A percentile compares a stretch with the other conserved stretches of the same genome.
Conservation (phyloP, 2,113 vertebrate species). For the Thomomys bottae region DNA sequence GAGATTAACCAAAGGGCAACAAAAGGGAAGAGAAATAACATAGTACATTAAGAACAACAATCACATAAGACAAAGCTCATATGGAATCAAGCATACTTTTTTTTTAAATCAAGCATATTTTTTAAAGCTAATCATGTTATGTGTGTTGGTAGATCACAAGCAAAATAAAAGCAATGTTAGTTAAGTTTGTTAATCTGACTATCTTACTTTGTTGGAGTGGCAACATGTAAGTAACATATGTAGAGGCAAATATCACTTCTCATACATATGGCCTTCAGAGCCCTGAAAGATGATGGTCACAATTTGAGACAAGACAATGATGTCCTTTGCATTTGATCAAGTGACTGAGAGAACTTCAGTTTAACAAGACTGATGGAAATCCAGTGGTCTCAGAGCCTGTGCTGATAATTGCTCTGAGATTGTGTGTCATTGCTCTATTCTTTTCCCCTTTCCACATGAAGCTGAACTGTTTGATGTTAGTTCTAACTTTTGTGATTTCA, state of each 20-base stretch:
- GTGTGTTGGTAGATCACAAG: too few relatives aligned
- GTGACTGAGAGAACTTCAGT: not conserved
- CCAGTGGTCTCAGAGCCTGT: not conserved
- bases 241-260: not conserved
- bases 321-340: not conserved
- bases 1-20: too few relatives aligned
- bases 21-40: too few relatives aligned
- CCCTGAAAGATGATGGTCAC: not conserved
- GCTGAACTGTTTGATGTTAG: not conserved
- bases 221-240: constrained; percentile 12
- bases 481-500: not conserved
- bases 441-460: not conserved
- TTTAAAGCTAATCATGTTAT: too few relatives aligned
- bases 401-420: not conserved
- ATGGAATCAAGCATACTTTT: too few relatives aligned
- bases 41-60: too few relatives aligned
- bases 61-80: too few relatives aligned
- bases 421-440: not conserved
- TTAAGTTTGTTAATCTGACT: not conserved
- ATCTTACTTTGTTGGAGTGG: constrained; percentile 23
- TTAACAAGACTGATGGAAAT: too few relatives aligned
- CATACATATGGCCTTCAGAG: not conserved
- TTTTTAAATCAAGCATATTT: too few relatives aligned
- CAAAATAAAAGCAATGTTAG: too few relatives aligned
- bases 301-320: not conserved